Percentiles rank a stretch among this genome's conserved stretches.
These are phyloP conservation scores for Phalacrocorax aristotelis DNA, from an alignment of 2,113 vertebrate species.

Conservation along the genomic window DNA sequence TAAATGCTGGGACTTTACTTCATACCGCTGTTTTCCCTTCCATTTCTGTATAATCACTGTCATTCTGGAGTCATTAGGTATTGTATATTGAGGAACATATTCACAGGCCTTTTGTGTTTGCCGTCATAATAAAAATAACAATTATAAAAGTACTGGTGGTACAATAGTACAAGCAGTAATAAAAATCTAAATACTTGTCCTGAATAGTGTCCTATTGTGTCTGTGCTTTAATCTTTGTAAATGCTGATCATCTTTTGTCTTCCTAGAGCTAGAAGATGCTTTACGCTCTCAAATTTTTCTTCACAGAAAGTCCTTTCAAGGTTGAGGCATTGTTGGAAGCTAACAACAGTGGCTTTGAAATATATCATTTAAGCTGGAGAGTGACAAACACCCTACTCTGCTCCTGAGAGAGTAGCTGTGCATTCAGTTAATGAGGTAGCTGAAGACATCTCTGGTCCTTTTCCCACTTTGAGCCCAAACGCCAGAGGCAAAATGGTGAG, in stretches of 20 bases:
- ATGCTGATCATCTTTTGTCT: slow-evolving; percentile 42
- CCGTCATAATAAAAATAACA: not conserved
- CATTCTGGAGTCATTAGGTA: slow-evolving; percentile 17
- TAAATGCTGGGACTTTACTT: slow-evolving; percentile 15
- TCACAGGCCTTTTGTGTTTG: slow-evolving; percentile 49
- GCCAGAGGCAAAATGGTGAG: slow-evolving; percentile 42
- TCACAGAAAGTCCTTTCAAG: slow-evolving; percentile 43
- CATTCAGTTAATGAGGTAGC: slow-evolving; percentile 45
- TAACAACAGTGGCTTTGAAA: slow-evolving; percentile 49
- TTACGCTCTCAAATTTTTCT: slow-evolving; percentile 32
- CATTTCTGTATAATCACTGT: slow-evolving; percentile 6
- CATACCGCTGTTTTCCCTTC: not conserved
- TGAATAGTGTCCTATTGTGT: slow-evolving; percentile 19
- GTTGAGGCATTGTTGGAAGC: slow-evolving; percentile 27
- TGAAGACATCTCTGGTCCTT: slow-evolving; percentile 25
- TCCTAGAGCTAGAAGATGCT: slow-evolving; percentile 27
- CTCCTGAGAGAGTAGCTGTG: slow-evolving; percentile 26
- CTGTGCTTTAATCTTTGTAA: not conserved
- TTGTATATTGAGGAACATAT: slow-evolving; percentile 4
- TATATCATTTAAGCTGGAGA: slow-evolving; percentile 3
- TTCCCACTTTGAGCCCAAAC: slow-evolving; percentile 15
- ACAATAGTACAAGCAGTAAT: slow-evolving; percentile 23
- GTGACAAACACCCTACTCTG: slow-evolving; percentile 3
- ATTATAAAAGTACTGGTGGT: not conserved
- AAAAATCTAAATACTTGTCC: slow-evolving; percentile 19